Evolutionary conservation across 1,140 invertebrate species (phyloP).

Genomic region (Drosophila fuyamai): DNA sequence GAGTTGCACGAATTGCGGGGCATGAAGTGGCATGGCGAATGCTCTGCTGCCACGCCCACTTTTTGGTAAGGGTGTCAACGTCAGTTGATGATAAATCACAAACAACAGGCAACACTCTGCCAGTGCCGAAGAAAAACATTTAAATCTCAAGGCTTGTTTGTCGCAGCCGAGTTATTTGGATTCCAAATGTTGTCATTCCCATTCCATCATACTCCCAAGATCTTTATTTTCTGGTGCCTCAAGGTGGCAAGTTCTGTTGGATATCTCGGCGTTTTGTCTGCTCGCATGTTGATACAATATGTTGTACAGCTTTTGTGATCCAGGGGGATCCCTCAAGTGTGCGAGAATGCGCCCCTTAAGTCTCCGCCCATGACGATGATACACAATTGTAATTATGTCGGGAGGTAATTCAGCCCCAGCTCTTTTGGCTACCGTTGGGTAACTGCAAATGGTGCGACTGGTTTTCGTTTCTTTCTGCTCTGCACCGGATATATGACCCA

Average conservation of each 20-base stretch:
- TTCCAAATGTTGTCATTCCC: constrained; percentile 40
- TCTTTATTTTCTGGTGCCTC: not conserved
- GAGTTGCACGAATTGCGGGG: constrained; percentile 33
- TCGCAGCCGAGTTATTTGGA: constrained; percentile 51
- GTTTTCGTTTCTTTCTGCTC: constrained; percentile 48
- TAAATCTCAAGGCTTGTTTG: constrained; percentile 53
- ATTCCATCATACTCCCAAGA: constrained; percentile 9
- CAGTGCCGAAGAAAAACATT: constrained; percentile 29
- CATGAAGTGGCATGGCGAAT: constrained; percentile 29
- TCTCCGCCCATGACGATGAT: constrained; percentile 3
- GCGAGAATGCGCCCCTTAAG: not conserved
- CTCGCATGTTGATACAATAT: constrained; percentile 62
- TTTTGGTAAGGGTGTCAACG: constrained; percentile 17
- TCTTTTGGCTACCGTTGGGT: constrained; percentile 62
- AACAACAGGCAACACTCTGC: not conserved
- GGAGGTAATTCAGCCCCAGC: constrained; percentile 10
- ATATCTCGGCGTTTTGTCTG: constrained; percentile 23
- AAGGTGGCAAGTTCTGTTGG: constrained; percentile 55
- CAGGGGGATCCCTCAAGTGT: constrained; percentile 1
- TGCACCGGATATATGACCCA: constrained; percentile 60
- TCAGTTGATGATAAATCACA: constrained; percentile 51
- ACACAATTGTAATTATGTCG: constrained; percentile 52
- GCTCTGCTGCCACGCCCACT: constrained; percentile 42
- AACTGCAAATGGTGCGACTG: constrained; percentile 71
- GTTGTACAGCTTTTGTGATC: constrained; percentile 19